These are phyloP conservation scores for Hemitrygon akajei DNA, from an alignment of 2,797 vertebrate genomes.

Conservation along the genomic window DNA sequence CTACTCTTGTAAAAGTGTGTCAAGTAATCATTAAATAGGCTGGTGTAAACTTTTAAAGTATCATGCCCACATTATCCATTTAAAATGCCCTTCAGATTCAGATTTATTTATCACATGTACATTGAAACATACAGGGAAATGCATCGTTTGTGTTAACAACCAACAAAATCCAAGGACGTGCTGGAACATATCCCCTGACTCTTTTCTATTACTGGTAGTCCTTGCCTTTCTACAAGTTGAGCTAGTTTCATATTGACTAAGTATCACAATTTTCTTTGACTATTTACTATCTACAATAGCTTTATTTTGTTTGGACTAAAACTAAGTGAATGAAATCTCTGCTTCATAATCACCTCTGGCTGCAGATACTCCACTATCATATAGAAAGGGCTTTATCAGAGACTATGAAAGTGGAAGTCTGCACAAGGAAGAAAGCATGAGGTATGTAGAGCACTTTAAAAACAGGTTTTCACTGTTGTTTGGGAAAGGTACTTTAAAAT, in stretches of 20 bases:
- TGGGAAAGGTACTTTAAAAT: background rate
- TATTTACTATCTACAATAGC: background rate
- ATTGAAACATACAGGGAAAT: too few species aligned
- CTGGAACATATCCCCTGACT: too few species aligned
- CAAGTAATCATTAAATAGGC: background rate
- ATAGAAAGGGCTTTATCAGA: conserved; percentile 74
- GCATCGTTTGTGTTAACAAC: too few species aligned
- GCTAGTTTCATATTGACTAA: background rate
- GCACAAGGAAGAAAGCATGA: conserved; percentile 66
- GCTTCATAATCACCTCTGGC: background rate
- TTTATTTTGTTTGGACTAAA: background rate
- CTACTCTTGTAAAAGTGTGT: background rate
- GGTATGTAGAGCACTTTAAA: conserved; percentile 50
- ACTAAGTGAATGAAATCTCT: background rate
- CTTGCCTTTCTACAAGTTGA: background rate
- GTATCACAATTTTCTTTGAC: background rate
- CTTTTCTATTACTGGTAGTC: too few species aligned
- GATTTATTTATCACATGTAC: too few species aligned
- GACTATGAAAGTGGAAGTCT: conserved; percentile 78
- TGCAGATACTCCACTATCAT: conserved; percentile 78
- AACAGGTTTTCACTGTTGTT: background rate
- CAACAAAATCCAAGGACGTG: too few species aligned
- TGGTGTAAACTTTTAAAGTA: background rate
- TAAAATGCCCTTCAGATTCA: background rate
- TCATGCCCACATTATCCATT: background rate